A percentile compares a stretch with the other conserved stretches of the same genome.
These are phyloP conservation scores for Lanistes nyassanus DNA, from an alignment of 1,140 invertebrate genomes.

Conservation along the genomic window DNA sequence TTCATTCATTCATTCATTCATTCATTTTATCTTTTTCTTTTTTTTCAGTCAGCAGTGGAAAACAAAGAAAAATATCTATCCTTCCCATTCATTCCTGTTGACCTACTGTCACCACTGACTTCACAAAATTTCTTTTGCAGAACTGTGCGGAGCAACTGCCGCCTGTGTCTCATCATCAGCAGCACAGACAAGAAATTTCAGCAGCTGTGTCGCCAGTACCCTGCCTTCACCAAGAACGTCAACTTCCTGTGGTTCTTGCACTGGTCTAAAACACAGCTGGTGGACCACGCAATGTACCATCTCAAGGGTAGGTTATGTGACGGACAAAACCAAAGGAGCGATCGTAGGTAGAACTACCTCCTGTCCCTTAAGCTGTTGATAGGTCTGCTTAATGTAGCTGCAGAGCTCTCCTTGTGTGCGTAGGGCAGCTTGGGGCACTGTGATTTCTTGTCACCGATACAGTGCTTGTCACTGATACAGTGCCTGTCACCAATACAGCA, in stretches of 20 bases:
- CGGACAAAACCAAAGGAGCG: too few relatives aligned
- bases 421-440: too few relatives aligned
- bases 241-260: slow-evolving; percentile 66
- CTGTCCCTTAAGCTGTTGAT: too few relatives aligned
- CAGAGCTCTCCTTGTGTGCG: too few relatives aligned
- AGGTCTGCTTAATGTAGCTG: too few relatives aligned
- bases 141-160: slow-evolving; percentile 65
- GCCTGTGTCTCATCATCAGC: slow-evolving; percentile 59
- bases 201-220: slow-evolving; percentile 59
- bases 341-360: too few relatives aligned
- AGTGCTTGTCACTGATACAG: too few relatives aligned
- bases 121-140: slow-evolving; percentile 31
- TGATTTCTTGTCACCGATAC: too few relatives aligned
- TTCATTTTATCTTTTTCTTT: background rate
- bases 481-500: too few relatives aligned
- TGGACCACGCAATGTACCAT: slow-evolving; percentile 63
- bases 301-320: slow-evolving; percentile 48
- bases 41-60: background rate
- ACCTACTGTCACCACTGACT: too few relatives aligned
- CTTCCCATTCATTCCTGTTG: too few relatives aligned
- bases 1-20: background rate
- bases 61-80: too few relatives aligned
- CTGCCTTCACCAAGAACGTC: slow-evolving; percentile 62
- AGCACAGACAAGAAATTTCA: slow-evolving; percentile 59
- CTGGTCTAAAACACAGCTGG: slow-evolving; percentile 62